Evolutionary conservation across 37 sponge, comb jelly and placozoan genomes (phyloP).

Genomic region (Eunapius fragilis): DNA sequence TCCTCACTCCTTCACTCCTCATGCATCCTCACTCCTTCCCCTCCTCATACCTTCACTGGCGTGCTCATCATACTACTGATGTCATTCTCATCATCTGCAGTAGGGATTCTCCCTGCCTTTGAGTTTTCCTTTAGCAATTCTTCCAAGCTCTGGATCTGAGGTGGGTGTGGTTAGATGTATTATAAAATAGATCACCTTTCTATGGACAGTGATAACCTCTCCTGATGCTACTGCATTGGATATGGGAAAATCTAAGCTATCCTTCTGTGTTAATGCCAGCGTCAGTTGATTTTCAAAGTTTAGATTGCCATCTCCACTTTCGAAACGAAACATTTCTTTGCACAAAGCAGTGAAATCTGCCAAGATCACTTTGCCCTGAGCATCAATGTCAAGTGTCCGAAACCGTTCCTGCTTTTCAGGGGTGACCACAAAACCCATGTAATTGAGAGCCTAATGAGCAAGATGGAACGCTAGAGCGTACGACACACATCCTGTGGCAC

Average conservation of each 20-base stretch:
- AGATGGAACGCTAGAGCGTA: not conserved
- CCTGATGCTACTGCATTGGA: slow-evolving; percentile 3
- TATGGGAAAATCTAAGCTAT: slow-evolving; percentile 51
- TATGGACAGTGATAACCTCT: too few relatives aligned
- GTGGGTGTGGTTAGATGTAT: not conserved
- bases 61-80: not conserved
- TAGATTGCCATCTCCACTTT: slow-evolving; percentile 44
- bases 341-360: slow-evolving; percentile 61
- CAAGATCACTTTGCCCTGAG: slow-evolving; percentile 62
- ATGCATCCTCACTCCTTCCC: slow-evolving; percentile 3
- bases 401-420: slow-evolving; percentile 45
- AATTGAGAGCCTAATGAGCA: slow-evolving; percentile 58
- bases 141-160: slow-evolving; percentile 33
- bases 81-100: slow-evolving; percentile 16
- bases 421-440: slow-evolving; percentile 53
- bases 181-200: not conserved
- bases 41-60: slow-evolving; percentile 3
- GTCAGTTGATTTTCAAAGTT: slow-evolving; percentile 37
- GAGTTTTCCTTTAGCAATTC: slow-evolving; percentile 18
- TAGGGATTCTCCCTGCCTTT: slow-evolving; percentile 10
- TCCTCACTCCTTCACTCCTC: not conserved
- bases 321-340: slow-evolving; percentile 74
- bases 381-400: slow-evolving; percentile 51
- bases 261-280: slow-evolving; percentile 59
- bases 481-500: too few relatives aligned